Conservation (phyloP, 1,140 invertebrate genomes). For the Zaprionus capensis region DNA sequence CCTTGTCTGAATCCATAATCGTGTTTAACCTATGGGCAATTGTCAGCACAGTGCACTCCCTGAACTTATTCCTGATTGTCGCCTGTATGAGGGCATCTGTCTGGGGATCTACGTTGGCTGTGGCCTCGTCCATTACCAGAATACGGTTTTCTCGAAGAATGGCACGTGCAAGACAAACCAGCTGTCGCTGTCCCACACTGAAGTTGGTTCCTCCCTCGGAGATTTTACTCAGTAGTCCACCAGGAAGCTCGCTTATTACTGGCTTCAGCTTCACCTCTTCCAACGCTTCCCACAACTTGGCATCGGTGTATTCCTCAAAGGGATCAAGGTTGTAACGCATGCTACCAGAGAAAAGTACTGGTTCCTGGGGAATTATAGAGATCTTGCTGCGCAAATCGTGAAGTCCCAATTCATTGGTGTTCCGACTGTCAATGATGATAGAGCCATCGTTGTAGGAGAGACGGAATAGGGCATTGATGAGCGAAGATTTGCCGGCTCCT, state of each 20-base stretch:
- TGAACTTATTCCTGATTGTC: constrained; percentile 85
- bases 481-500: constrained; percentile 93
- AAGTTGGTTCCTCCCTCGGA: constrained; percentile 88
- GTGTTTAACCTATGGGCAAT: constrained; percentile 69
- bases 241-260: constrained; percentile 75
- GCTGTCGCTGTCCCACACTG: constrained; percentile 90
- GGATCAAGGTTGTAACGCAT: constrained; percentile 91
- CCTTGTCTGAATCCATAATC: constrained; percentile 69
- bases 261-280: constrained; percentile 90
- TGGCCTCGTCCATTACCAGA: constrained; percentile 87
- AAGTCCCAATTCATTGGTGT: constrained; percentile 86
- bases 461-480: constrained; percentile 89
- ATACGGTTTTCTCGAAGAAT: constrained; percentile 90
- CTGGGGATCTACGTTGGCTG: constrained; percentile 86
- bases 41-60: constrained; percentile 65
- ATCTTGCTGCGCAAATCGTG: constrained; percentile 88
- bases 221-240: constrained; percentile 85
- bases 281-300: constrained; percentile 91
- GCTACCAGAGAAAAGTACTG: constrained; percentile 88
- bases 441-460: constrained; percentile 85
- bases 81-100: constrained; percentile 90
- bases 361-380: constrained; percentile 90
- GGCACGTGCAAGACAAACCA: constrained; percentile 89
- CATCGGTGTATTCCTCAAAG: constrained; percentile 90
- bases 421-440: constrained; percentile 87